Evolutionary conservation across 2,888 invertebrate genomes (phyloP).

Genomic region (Tethea ocularis): DNA sequence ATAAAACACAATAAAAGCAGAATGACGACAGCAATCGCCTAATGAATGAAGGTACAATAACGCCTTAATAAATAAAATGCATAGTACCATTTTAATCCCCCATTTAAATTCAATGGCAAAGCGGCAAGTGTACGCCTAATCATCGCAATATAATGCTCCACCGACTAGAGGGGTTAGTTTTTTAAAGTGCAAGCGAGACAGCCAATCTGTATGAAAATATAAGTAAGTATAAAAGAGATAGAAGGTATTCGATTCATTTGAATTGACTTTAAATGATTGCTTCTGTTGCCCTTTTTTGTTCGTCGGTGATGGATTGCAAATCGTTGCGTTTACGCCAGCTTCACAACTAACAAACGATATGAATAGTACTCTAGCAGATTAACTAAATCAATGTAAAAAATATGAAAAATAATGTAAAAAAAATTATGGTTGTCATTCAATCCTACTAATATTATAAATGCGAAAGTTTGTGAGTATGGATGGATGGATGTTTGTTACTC

Average conservation of each 20-base stretch:
- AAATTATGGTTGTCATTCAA: too few relatives aligned
- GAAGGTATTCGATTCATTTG: constrained; percentile 62
- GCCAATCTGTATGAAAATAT: constrained; percentile 26
- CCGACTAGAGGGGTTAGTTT: constrained; percentile 66
- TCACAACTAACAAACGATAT: constrained; percentile 29
- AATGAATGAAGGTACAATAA: constrained; percentile 77
- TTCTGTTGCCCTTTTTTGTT: constrained; percentile 69
- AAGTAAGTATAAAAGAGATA: constrained; percentile 43
- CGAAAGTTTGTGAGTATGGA: too few relatives aligned
- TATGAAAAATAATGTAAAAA: constrained; percentile 20
- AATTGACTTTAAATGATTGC: constrained; percentile 82
- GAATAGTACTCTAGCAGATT: constrained; percentile 25
- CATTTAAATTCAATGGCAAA: constrained; percentile 81
- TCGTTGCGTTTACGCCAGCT: constrained; percentile 59
- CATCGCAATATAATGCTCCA: constrained; percentile 82
- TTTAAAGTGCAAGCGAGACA: constrained; percentile 59
- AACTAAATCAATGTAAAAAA: constrained; percentile 5
- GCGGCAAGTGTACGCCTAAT: constrained; percentile 80
- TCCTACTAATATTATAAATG: too few relatives aligned
- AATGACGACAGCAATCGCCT: constrained; percentile 68
- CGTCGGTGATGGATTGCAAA: constrained; percentile 78
- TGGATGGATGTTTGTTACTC: too few relatives aligned
- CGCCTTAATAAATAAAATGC: constrained; percentile 79
- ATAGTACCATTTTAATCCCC: constrained; percentile 76
- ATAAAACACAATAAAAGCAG: constrained; percentile 43